These are phyloP conservation scores for Coenobita brevimanus DNA, from an alignment of 1,140 invertebrate species.

Conservation along the genomic window DNA sequence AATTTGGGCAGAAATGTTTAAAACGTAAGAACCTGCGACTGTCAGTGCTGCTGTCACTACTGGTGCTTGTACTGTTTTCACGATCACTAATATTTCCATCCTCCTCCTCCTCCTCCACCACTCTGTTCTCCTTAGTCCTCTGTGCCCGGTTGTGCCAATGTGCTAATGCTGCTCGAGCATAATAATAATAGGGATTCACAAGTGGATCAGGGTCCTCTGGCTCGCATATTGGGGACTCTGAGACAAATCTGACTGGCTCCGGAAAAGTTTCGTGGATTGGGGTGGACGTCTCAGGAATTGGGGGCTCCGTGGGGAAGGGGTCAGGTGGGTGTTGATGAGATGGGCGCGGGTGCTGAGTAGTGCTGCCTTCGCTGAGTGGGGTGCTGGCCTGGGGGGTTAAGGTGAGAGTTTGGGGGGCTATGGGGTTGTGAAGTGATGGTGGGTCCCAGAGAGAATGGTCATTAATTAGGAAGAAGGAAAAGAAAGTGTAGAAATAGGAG, in stretches of 20 bases:
- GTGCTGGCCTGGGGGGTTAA: slow-evolving; percentile 60
- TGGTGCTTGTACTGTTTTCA: slow-evolving; percentile 64
- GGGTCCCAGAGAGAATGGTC: too few species aligned
- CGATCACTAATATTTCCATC: slow-evolving; percentile 48
- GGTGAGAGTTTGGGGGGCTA: slow-evolving; percentile 54
- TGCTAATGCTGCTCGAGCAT: slow-evolving; percentile 62
- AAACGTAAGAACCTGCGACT: slow-evolving; percentile 50
- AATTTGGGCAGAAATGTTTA: slow-evolving; percentile 36
- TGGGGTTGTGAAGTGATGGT: slow-evolving; percentile 23
- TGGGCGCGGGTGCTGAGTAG: background rate
- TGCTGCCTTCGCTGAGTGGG: slow-evolving; percentile 55
- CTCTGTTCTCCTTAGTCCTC: slow-evolving; percentile 35
- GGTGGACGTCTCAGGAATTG: slow-evolving; percentile 56
- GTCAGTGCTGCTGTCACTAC: slow-evolving; percentile 54
- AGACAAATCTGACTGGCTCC: slow-evolving; percentile 58
- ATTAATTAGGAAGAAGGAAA: too few species aligned
- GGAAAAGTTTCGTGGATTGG: slow-evolving; percentile 53
- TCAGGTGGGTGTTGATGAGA: slow-evolving; percentile 7
- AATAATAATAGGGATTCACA: slow-evolving; percentile 67
- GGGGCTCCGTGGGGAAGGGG: slow-evolving; percentile 18
- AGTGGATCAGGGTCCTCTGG: slow-evolving; percentile 61
- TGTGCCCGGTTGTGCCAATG: slow-evolving; percentile 63
- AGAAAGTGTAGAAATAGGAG: too few species aligned
- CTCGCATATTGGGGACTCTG: slow-evolving; percentile 61
- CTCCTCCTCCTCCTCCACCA: slow-evolving; percentile 41